A percentile compares a stretch with the other conserved stretches of the same genome.
Evolutionary conservation across 1,140 invertebrate genomes (phyloP).

Genomic region (Aphelenchoides besseyi): DNA sequence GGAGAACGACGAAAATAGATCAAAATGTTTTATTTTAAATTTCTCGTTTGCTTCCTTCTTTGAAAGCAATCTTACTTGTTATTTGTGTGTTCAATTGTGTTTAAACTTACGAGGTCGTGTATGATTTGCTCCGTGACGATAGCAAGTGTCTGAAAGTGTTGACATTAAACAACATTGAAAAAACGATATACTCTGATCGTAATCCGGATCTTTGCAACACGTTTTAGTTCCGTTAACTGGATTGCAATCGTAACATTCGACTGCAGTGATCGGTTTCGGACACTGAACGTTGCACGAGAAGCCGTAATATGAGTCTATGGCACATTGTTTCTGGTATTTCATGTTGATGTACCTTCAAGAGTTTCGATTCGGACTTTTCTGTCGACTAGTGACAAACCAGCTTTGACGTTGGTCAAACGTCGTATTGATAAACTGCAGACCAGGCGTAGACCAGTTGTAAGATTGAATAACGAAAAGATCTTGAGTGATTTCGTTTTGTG

Average conservation of each 20-base stretch:
- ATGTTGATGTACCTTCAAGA: no score
- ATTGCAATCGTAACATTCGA: neutral
- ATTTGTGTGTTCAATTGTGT: no score
- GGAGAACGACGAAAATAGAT: neutral
- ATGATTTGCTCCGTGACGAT: neutral
- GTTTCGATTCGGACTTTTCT: no score
- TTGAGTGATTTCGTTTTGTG: neutral
- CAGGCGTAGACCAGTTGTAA: neutral
- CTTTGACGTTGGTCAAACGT: neutral
- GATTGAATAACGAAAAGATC: neutral
- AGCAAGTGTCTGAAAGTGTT: neutral
- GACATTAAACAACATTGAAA: neutral
- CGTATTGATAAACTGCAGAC: neutral
- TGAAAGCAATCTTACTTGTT: no score
- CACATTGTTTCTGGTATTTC: neutral
- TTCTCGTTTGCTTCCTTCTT: no score
- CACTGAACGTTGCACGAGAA: neutral
- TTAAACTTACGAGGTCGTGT: neutral
- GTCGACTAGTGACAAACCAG: neutral
- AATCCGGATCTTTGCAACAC: conserved; percentile 1
- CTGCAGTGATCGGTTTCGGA: neutral
- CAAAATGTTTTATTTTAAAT: neutral
- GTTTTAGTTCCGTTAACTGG: neutral
- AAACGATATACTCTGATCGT: neutral
- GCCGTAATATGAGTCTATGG: neutral